These are phyloP conservation scores for Drosophila vallismaia DNA, from an alignment of 2,888 invertebrate genomes.

Conservation along the genomic window DNA sequence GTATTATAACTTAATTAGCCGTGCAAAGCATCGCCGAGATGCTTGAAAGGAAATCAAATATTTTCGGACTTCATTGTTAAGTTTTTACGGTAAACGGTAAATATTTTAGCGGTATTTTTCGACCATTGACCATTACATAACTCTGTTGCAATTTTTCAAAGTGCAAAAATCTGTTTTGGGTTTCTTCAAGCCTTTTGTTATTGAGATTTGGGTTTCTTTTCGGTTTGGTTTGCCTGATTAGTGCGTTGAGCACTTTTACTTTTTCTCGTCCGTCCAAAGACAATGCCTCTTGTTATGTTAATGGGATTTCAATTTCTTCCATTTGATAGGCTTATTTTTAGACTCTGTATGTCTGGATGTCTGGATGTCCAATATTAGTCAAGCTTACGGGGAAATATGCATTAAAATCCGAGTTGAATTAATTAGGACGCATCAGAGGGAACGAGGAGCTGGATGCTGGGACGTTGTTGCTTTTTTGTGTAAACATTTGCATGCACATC, in stretches of 20 bases:
- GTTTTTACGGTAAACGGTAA: constrained; percentile 65
- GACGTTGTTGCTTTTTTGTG: constrained; percentile 28
- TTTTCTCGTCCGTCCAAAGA: constrained; percentile 50
- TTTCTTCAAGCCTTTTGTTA: constrained; percentile 56
- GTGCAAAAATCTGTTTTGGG: constrained; percentile 35
- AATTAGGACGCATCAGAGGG: constrained; percentile 42
- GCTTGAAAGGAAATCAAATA: constrained; percentile 42
- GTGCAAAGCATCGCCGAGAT: constrained; percentile 14
- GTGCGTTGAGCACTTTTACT: constrained; percentile 63
- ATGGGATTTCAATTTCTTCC: constrained; percentile 41
- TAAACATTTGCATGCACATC: constrained; percentile 55
- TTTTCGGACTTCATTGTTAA: constrained; percentile 42
- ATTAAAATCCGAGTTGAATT: constrained; percentile 17
- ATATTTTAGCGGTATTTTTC: constrained; percentile 40
- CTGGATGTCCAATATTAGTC: constrained; percentile 1
- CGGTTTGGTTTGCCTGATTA: constrained; percentile 49
- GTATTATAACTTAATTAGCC: constrained; percentile 47
- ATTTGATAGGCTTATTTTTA: constrained; percentile 13
- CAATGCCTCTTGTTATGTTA: constrained; percentile 60
- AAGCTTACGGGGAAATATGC: constrained; percentile 3
- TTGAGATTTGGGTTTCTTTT: constrained; percentile 46
- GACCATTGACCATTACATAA: constrained; percentile 55
- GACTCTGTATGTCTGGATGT: background rate
- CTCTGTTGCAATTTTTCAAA: constrained; percentile 12
- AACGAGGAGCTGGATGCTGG: background rate